phyloP scores from a whole-genome alignment of 1,140 invertebrate genomes.

The Lepidurus packardi region DNA sequence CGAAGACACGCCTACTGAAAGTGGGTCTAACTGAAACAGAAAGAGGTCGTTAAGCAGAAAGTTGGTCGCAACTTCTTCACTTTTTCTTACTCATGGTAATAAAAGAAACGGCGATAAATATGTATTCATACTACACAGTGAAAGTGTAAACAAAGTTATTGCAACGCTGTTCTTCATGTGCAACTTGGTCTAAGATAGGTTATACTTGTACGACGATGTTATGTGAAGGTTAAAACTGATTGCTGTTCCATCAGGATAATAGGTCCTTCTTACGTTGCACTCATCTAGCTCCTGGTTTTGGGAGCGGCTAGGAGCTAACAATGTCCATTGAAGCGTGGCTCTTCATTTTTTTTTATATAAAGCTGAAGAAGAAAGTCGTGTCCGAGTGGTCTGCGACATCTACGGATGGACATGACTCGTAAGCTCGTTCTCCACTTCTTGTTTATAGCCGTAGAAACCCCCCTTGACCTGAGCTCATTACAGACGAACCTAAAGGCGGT shows the following conservation, averaged over 20 bases:
- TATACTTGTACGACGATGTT: background rate
- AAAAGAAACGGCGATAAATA: too few species aligned
- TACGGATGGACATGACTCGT: background rate
- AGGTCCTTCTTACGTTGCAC: background rate
- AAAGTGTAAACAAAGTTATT: too few species aligned
- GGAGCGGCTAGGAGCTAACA: slow-evolving; percentile 8
- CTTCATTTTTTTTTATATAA: background rate
- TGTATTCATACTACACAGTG: too few species aligned
- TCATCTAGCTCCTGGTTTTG: slow-evolving; percentile 3
- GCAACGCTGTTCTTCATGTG: background rate
- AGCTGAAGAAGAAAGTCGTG: slow-evolving; percentile 18
- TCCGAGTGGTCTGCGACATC: slow-evolving; percentile 13
- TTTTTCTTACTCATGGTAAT: too few species aligned
- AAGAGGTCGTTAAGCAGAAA: background rate
- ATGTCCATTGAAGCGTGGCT: slow-evolving; percentile 21
- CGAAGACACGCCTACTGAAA: background rate
- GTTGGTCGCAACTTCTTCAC: background rate
- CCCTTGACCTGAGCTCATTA: slow-evolving; percentile 17
- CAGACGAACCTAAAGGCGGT: slow-evolving; percentile 8
- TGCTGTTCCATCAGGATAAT: slow-evolving; percentile 3
- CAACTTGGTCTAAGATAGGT: background rate
- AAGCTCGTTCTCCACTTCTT: slow-evolving; percentile 20
- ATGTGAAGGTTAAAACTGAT: slow-evolving; percentile 5
- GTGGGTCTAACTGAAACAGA: background rate
- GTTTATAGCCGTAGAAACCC: slow-evolving; percentile 18